Percentiles rank a stretch among this genome's conserved stretches.
phyloP scores from a whole-genome alignment of 2,797 vertebrate genomes.

The Poecile montanus region DNA sequence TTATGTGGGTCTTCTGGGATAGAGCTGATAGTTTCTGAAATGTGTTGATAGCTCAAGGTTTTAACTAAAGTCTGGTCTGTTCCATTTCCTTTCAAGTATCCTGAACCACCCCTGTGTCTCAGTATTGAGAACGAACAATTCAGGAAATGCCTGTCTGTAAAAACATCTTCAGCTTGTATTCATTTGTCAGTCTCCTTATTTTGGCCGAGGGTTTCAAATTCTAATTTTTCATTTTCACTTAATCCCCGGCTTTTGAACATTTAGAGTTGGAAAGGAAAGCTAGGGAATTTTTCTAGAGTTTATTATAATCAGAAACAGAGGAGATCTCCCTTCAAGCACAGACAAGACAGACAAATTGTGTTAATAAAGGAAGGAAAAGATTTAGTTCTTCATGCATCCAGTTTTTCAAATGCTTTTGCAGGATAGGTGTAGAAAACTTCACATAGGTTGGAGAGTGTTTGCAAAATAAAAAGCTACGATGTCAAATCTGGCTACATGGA shows the following conservation, averaged over 20 bases:
- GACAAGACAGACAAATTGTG: not conserved
- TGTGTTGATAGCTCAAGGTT: not conserved
- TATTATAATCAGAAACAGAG: not conserved
- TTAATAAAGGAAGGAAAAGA: not conserved
- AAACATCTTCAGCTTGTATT: not conserved
- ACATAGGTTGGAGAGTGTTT: not conserved
- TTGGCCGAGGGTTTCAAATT: not conserved
- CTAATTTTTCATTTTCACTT: not conserved
- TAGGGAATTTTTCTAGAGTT: not conserved
- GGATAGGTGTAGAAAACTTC: not conserved
- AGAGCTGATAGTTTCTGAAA: not conserved
- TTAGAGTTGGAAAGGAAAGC: not conserved
- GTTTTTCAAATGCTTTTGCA: not conserved
- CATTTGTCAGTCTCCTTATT: not conserved
- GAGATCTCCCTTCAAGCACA: not conserved
- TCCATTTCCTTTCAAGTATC: not conserved
- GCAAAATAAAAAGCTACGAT: accelerated
- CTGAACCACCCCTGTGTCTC: not conserved
- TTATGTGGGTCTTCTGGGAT: not conserved
- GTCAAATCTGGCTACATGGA: not conserved
- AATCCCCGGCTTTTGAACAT: not conserved
- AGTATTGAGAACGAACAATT: not conserved
- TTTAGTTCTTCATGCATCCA: not conserved
- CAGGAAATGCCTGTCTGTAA: not conserved
- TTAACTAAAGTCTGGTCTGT: not conserved